These are phyloP conservation scores for Boulengeromyrus knoepffleri DNA, from an alignment of 2,113 vertebrate genomes.

Conservation along the genomic window DNA sequence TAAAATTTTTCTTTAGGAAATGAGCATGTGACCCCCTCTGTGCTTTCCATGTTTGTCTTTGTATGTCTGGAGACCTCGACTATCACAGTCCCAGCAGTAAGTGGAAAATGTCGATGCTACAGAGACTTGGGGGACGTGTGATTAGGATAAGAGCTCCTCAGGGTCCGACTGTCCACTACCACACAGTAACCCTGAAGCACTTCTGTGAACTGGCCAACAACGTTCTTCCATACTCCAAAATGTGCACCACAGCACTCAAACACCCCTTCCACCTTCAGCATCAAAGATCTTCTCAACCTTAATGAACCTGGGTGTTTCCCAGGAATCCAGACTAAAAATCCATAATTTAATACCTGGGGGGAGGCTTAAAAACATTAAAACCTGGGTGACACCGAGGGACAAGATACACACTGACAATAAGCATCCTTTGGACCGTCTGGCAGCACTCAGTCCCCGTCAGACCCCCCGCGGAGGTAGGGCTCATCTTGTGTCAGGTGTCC, in stretches of 20 bases:
- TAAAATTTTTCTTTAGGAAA: neutral
- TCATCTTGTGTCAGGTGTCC: conserved; percentile 78
- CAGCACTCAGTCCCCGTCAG: conserved; percentile 74
- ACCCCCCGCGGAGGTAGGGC: conserved; percentile 69
- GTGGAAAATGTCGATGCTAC: neutral
- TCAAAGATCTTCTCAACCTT: neutral
- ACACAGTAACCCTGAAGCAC: neutral
- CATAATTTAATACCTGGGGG: neutral
- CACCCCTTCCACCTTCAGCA: neutral
- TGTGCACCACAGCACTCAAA: neutral
- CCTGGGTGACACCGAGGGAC: neutral
- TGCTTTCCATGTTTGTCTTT: neutral
- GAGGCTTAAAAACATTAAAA: neutral
- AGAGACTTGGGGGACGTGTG: neutral
- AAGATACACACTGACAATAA: neutral
- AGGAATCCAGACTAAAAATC: neutral
- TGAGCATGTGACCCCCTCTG: neutral
- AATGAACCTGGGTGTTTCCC: neutral
- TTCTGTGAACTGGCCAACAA: neutral
- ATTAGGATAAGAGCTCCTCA: neutral
- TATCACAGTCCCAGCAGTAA: too few species aligned
- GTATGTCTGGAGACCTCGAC: neutral
- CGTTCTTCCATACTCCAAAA: neutral
- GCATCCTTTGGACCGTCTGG: neutral
- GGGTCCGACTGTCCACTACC: neutral